A percentile compares a stretch with the other conserved stretches of the same genome.
phyloP scores from a whole-genome alignment of 2,113 vertebrate species.

The Stomatorhinus ivindoensis region DNA sequence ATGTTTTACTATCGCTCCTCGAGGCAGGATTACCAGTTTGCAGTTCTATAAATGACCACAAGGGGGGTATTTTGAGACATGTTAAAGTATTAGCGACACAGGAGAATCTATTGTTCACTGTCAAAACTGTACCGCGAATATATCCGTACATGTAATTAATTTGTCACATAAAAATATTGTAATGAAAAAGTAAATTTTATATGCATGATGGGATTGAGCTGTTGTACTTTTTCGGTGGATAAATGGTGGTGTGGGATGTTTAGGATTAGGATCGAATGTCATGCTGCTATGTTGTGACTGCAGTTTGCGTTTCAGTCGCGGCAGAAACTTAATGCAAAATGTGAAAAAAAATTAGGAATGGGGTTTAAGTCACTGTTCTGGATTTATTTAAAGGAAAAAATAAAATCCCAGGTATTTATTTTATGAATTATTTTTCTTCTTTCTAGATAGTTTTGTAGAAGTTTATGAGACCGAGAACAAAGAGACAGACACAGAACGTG shows the following conservation, averaged over 20 bases:
- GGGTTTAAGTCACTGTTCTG: neutral
- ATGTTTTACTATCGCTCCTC: conserved; percentile 1
- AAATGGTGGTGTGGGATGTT: neutral
- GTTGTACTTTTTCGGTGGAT: neutral
- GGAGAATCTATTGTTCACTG: neutral
- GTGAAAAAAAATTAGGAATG: neutral
- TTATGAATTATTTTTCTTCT: neutral
- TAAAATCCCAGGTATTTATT: neutral
- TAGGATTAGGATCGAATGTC: neutral
- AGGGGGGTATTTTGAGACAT: neutral
- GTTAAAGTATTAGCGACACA: neutral
- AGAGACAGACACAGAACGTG: neutral
- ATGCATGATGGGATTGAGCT: neutral
- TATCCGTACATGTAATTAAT: neutral
- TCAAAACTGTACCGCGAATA: neutral
- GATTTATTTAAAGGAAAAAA: neutral
- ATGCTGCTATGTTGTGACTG: neutral
- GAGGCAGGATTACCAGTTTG: neutral
- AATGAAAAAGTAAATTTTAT: neutral
- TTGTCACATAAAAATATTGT: neutral
- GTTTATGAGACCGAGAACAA: conserved; percentile 1
- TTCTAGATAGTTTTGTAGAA: neutral
- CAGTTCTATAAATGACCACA: neutral
- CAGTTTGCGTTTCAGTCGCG: neutral
- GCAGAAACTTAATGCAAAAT: neutral